Evolutionary conservation across 2,113 vertebrate genomes (phyloP), one percentile per base, ranked within the genome.

Genomic region (Maccullochella peelii): DNA sequence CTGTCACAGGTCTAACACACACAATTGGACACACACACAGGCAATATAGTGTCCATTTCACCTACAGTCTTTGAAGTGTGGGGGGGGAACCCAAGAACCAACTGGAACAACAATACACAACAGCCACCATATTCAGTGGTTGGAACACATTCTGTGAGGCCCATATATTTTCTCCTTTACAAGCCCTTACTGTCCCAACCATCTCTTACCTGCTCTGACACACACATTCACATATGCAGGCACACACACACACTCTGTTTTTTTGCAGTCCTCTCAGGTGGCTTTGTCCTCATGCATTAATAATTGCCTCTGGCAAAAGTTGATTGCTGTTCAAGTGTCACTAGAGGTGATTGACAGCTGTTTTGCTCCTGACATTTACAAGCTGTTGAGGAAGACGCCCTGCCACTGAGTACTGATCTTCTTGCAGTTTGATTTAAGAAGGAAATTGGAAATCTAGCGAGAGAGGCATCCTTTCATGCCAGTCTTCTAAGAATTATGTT

Each of bases 361-460:
- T 40, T 85, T 77, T 68, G 47, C 79, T 73, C 38, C 54, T 88
- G 84, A 91, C 88, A 91, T 91, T 90, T 85, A 86, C 79, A 86
- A 81, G 84, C 79, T 84, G 75, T 57, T 73, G 83, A 77, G 27
- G 58, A 79, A 84, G 82, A 68, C 21, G 38, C 27, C 55, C 73
- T 42, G 77, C 67, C 77, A 50, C 65, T n/a, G 23, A 71, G 58
- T 14, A 12, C 79, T 79, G 68, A 62, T 38, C 58, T 30, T 72
- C n/a, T 71, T 55, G 38, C 33, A 1, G 18, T 82, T 79, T 80
- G 75, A 86, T 76, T 75, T 83, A 73, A 77, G 73, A 77, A 25
- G 1, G 66, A 82, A 74, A 80, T 69, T 55, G 33, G 58, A 74
- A 66, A 54, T 82, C 36, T 61, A 67, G 57, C 2, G 20, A 58